Base-by-base conservation (phyloP, 2,888 invertebrate genomes). In the Galerucella calmariensis region DNA sequence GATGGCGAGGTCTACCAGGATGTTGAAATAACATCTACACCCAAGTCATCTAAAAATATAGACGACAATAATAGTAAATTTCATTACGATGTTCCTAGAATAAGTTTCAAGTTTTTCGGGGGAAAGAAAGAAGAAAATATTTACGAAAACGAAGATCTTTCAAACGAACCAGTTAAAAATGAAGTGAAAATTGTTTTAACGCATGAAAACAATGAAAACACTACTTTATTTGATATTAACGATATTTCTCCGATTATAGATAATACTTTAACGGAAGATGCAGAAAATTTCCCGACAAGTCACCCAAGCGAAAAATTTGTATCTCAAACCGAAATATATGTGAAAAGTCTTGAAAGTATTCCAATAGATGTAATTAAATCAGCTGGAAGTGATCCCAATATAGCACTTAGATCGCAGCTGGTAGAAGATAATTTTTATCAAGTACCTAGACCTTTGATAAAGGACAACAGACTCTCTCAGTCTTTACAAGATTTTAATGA, bases 91-190 rank as follows among this genome's bases (percentile, higher is more conserved):
- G 87, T 88, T 20, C 88, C 88, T 8, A 86, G 83, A 74, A 88
- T 88, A 58, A 86, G 86, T 75, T 88, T 88, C 75, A 86, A 85
- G 67, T 88, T 87, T 81, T 86, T 86, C 75, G 87, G 86, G 41
- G 81, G 80, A 66, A 62, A 76, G n/a, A 76, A 75, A 69, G 61
- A 72, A 9, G 72, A 67, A 46, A 67, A 14, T 41, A 48, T 73
- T 44, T 80, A 82, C 74, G 81, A 84, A 79, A 82, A 82, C 74
- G 78, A 79, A 20, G 65, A 80, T n/a, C 20, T 48, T 2, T 74
- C 70, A 44, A 69, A 75, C 35, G 80, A 81, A 56, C 76, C 75
- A 8, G 76, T 48, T 35, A 84, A 82, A 73, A 85, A 83, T 68
- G 85, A 86, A 75, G 77, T 87, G 6, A 83, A 82, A 74, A 86